Percentiles rank a stretch among this genome's conserved stretches.
Conservation (phyloP, 2,888 invertebrate genomes). For the Crioceris asparagi region DNA sequence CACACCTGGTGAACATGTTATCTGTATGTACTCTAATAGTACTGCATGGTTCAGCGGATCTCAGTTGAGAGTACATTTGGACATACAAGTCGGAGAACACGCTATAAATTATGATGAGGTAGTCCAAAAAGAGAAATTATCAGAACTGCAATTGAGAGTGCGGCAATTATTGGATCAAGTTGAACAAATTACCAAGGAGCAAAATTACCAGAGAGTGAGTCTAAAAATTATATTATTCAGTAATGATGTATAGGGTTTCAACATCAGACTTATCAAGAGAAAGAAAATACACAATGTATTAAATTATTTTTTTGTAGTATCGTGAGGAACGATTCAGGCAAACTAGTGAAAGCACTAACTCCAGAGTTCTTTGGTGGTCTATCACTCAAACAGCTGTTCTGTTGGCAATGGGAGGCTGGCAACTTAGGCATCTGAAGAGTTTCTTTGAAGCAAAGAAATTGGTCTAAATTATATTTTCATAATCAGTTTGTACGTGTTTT, state of each 20-base stretch:
- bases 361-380: conserved; percentile 94
- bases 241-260: not conserved
- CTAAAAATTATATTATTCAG: conserved; percentile 1
- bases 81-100: conserved; percentile 98
- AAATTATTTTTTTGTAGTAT: conserved; percentile 52
- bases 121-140: conserved; percentile 93
- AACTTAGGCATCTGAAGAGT: conserved; percentile 97
- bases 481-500: conserved; percentile 1
- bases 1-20: conserved; percentile 93
- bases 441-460: conserved; percentile 99
- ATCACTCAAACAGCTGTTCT: conserved; percentile 84
- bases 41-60: conserved; percentile 97
- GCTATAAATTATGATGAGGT: conserved; percentile 96
- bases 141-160: conserved; percentile 89
- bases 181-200: conserved; percentile 98
- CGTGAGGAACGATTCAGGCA: conserved; percentile 95
- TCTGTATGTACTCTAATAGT: conserved; percentile 97
- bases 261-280: not conserved
- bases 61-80: conserved; percentile 86
- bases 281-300: not conserved
- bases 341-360: conserved; percentile 96
- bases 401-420: conserved; percentile 93
- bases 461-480: conserved; percentile 9
- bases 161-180: conserved; percentile 94
- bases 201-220: conserved; percentile 91